Evolutionary conservation across 1,140 invertebrate genomes (phyloP).

Genomic region (Octopus bimaculoides): DNA sequence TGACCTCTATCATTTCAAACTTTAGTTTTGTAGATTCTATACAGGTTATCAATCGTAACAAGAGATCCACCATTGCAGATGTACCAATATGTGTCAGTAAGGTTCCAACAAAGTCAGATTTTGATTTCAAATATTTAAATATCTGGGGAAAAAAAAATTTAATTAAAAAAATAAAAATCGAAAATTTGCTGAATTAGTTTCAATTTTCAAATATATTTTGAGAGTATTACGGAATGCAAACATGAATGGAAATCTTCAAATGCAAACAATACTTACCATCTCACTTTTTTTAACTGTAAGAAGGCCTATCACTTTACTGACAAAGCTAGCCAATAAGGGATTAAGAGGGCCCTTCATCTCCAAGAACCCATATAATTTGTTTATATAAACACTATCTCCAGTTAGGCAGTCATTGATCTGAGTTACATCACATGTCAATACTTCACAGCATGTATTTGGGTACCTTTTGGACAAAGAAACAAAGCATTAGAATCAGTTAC

Average conservation of each 20-base stretch:
- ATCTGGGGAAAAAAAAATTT: constrained; percentile 69
- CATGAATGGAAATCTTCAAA: background rate
- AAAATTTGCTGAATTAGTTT: background rate
- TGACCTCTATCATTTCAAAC: constrained; percentile 80
- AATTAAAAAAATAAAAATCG: background rate
- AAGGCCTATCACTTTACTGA: constrained; percentile 88
- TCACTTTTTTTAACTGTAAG: constrained; percentile 77
- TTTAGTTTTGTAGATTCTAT: constrained; percentile 77
- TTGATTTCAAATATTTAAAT: constrained; percentile 84
- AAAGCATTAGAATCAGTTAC: background rate
- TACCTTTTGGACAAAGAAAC: constrained; percentile 45
- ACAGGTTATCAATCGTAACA: constrained; percentile 82
- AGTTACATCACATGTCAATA: constrained; percentile 85
- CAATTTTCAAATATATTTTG: background rate
- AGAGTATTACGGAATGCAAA: background rate
- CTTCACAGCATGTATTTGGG: constrained; percentile 88
- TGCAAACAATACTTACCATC: constrained; percentile 59
- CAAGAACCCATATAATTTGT: constrained; percentile 82
- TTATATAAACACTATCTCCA: constrained; percentile 72
- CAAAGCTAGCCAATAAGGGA: constrained; percentile 91
- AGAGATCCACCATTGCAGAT: constrained; percentile 92
- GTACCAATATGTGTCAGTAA: constrained; percentile 87
- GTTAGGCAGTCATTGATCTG: constrained; percentile 82
- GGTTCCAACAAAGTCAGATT: constrained; percentile 80
- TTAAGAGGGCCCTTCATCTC: constrained; percentile 84